phyloP scores from a whole-genome alignment of 2,113 vertebrate species.

The Salvator merianae region DNA sequence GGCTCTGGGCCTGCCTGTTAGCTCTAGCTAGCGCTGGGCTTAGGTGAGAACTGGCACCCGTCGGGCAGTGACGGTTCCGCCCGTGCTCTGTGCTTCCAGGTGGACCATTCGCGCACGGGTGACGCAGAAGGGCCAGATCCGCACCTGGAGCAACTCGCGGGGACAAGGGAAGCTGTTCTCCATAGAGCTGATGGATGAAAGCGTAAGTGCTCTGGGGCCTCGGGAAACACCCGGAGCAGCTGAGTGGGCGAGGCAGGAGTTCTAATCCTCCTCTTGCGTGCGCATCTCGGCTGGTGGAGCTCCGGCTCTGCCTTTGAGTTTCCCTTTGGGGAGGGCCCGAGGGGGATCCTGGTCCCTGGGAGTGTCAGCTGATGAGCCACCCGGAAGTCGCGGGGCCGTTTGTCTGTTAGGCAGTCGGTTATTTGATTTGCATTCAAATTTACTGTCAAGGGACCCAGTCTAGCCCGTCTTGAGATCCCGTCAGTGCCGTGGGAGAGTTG shows the following conservation, averaged over 20 bases:
- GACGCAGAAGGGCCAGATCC: constrained; percentile 92
- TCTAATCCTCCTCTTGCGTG: constrained; percentile 2
- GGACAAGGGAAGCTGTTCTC: constrained; percentile 97
- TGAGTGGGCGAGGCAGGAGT: neutral
- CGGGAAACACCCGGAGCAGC: neutral
- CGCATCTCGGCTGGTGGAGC: constrained; percentile 38
- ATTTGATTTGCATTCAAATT: neutral
- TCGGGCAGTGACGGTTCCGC: neutral
- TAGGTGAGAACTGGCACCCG: neutral
- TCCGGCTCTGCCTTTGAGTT: constrained; percentile 54
- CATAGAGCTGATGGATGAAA: constrained; percentile 94
- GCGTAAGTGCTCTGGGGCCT: constrained; percentile 78
- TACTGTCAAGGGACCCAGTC: neutral
- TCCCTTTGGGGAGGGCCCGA: constrained; percentile 41
- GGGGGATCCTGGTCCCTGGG: no score
- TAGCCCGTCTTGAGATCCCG: no score
- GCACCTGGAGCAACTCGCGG: constrained; percentile 96
- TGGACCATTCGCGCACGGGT: constrained; percentile 95
- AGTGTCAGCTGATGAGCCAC: no score
- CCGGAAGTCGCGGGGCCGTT: no score
- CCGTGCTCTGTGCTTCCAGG: constrained; percentile 69
- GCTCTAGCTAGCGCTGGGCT: no score
- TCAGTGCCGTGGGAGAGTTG: no score
- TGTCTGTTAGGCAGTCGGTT: neutral
- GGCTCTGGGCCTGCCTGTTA: neutral